Base-by-base conservation (phyloP, 2,113 vertebrate genomes). In the Chionis minor region DNA sequence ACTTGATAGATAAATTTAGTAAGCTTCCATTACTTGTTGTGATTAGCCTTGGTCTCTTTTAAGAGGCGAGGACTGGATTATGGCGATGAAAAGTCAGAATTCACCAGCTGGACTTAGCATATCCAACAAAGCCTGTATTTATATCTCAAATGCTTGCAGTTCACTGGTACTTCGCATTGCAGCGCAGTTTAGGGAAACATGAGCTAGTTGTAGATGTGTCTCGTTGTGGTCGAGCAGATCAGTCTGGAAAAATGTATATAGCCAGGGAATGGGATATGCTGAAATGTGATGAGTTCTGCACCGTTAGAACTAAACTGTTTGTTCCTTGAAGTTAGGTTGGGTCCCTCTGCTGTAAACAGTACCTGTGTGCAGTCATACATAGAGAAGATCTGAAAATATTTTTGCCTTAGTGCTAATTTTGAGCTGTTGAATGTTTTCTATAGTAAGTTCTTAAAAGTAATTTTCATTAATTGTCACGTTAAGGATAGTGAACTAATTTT, bases 401-500 rank as follows among this genome's bases (percentile, higher is more conserved):
- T 59, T 6, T 79, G 40, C 10, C 81, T 89, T 63, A 49, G 10
- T 85, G 62, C 59, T 55, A 14, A 35, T 42, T 80, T 80, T 73
- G 63, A 70, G 27, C 26, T 4, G 4, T 47, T 56, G 13, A 81
- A 28, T 72, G 35, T n/a, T 90, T 47, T 80, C 54, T 90, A 10
- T 21, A 44, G 16, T 61, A 73, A 66, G 24, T 86, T 92, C 12
- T 56, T 55, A 40, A 22, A 55, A 87, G 11, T 74, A 1, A 38
- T 63, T 90, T 71, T 71, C 6, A 18, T 45, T 52, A 67, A 30
- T 45, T 66, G 45, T 42, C 38, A 28, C 42, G 1, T 49, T 86
- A 35, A 69, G 73, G 52, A 30, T 91, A 75, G 35, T 38, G 20
- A 82, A 88, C 66, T 80, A 58, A 94, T 86, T 96, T 40, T 11